These are phyloP conservation scores for Bellardia pandia DNA, from an alignment of 2,888 invertebrate genomes.

Conservation along the genomic window DNA sequence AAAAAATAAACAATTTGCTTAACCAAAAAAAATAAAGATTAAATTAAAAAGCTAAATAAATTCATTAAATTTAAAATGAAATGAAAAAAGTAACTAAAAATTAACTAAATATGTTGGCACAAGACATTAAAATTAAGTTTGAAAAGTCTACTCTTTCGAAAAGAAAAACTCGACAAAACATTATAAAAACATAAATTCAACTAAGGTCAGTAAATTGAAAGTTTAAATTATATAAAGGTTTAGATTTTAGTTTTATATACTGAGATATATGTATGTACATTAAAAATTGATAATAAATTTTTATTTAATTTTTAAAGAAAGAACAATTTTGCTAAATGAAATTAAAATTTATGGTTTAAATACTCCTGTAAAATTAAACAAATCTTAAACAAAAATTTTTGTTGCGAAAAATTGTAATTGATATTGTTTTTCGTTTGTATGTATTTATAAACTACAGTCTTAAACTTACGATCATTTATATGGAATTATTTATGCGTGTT, in stretches of 20 bases:
- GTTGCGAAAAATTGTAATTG: background rate
- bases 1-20: constrained; percentile 23
- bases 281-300: background rate
- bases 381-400: constrained; percentile 4
- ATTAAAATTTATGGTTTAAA: constrained; percentile 2
- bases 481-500: constrained; percentile 60
- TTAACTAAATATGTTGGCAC: constrained; percentile 69
- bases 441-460: constrained; percentile 52
- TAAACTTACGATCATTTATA: constrained; percentile 59
- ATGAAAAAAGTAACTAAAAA: constrained; percentile 48
- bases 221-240: constrained; percentile 7
- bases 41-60: constrained; percentile 62
- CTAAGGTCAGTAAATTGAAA: constrained; percentile 27
- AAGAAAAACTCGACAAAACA: constrained; percentile 21
- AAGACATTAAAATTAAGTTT: constrained; percentile 59
- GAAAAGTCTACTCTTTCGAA: constrained; percentile 46
- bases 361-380: constrained; percentile 14
- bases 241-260: background rate
- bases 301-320: background rate
- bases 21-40: constrained; percentile 14
- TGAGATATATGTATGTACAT: constrained; percentile 28
- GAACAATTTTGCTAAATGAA: constrained; percentile 33
- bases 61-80: constrained; percentile 47
- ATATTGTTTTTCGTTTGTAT: constrained; percentile 12
- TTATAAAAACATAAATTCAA: constrained; percentile 14